Conservation (phyloP, 2,797 vertebrate genomes). For the Parauchenoglanis punctatus region DNA sequence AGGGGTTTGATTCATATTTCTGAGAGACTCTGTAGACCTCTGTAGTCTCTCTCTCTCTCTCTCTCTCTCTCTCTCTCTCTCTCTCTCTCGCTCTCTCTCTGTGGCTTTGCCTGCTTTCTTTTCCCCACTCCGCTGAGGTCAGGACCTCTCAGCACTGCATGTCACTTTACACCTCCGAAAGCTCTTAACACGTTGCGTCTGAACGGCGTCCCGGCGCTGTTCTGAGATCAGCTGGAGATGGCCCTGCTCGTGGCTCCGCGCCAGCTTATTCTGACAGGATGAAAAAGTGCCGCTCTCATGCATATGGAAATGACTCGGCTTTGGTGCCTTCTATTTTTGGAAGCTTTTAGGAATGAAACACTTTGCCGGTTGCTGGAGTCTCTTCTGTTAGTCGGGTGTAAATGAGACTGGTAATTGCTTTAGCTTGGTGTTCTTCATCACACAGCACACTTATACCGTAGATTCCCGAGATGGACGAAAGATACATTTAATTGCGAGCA, state of each 20-base stretch:
- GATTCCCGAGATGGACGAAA: neutral
- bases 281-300: slow-evolving; percentile 37
- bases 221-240: slow-evolving; percentile 27
- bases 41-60: no score
- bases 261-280: slow-evolving; percentile 29
- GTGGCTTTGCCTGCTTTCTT: neutral
- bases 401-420: slow-evolving; percentile 16
- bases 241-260: neutral
- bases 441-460: neutral
- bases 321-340: slow-evolving; percentile 39
- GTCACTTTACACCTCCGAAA: slow-evolving; percentile 37
- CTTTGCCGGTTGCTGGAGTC: neutral
- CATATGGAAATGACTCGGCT: slow-evolving; percentile 42
- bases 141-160: slow-evolving; percentile 1
- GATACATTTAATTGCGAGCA: no score
- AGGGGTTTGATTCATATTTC: neutral
- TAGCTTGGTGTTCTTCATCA: neutral
- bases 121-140: neutral
- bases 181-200: slow-evolving; percentile 18
- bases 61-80: neutral
- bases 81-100: neutral
- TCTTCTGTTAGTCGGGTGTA: slow-evolving; percentile 29
- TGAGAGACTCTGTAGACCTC: slow-evolving; percentile 7
- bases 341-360: slow-evolving; percentile 32
- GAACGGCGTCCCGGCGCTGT: slow-evolving; percentile 1